phyloP scores from a whole-genome alignment of 2,888 invertebrate species.

The Xiphydria camelus region DNA sequence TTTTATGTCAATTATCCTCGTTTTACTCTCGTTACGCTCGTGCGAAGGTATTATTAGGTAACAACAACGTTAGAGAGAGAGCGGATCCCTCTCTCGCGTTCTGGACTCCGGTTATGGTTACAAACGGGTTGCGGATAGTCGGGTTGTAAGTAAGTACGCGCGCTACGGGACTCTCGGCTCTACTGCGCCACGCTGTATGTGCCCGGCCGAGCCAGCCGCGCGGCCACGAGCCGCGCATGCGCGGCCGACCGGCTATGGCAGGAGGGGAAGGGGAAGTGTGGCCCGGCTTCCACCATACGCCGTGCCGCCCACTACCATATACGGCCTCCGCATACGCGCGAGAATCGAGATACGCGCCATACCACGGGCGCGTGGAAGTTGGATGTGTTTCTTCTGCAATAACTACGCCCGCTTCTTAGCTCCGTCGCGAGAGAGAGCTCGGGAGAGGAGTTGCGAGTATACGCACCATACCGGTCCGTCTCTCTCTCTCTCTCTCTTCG shows the following conservation, averaged over 20 bases:
- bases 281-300: conserved; percentile 22
- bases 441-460: no score
- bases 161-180: conserved; percentile 48
- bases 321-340: conserved; percentile 46
- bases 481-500: no score
- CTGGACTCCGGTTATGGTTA: conserved; percentile 20
- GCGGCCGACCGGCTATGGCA: conserved; percentile 12
- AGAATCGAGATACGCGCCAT: conserved; percentile 29
- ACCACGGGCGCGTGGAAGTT: conserved; percentile 29
- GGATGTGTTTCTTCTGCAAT: conserved; percentile 21
- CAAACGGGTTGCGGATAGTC: conserved; percentile 26
- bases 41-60: no score
- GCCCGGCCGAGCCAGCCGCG: conserved; percentile 15
- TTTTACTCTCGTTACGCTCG: no score
- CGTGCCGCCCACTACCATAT: conserved; percentile 55
- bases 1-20: no score
- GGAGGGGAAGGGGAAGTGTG: conserved; percentile 7
- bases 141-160: conserved; percentile 33
- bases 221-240: conserved; percentile 26
- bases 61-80: conserved; percentile 15
- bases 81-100: conserved; percentile 24
- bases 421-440: no score
- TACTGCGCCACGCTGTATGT: conserved; percentile 35
- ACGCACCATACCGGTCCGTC: no score
- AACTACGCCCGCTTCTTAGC: conserved; percentile 2